Evolutionary conservation across 2,888 invertebrate species (phyloP), one percentile per base, ranked within the genome.

Genomic region (Apamea sordens): DNA sequence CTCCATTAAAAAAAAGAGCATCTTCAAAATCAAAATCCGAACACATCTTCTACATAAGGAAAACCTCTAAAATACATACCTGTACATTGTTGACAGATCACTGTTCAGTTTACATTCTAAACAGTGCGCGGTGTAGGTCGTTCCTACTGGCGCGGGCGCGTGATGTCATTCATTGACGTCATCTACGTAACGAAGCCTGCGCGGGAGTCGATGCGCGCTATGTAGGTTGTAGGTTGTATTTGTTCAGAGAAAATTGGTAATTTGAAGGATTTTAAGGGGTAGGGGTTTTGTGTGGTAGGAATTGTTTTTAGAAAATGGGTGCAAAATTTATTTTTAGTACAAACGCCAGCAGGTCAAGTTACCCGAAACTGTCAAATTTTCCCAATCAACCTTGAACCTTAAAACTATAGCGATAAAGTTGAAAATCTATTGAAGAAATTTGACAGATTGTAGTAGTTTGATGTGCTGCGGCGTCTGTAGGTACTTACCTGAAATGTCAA

Each of bases 151-250:
- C 71, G 70, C 70, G 50, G n/a, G 53, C 68, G 61, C 74, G 80
- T 90, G 90, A 90, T 90, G 90, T 90, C 90, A 90, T 47, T 15
- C n/a, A n/a, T 0, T 90, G 80, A 86, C 90, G 89, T 90, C 90
- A 90, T 4, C 15, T 65, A 32, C 75, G 85, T 81, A 83, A 89
- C 63, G 69, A 76, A 76, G 64, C 68, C 68, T 82, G 86, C 85
- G 80, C 86, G 73, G 63, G 88, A 84, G 80, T 80, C 76, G 76
- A 71, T 79, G 56, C 7, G 65, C 73, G 75, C 32, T 59, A 79
- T 76, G 71, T 86, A 83, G 79, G 75, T 73, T 82, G 84, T 84
- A 24, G n/a, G 59, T 18, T 63, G 61, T 24, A 77, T 13, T 56
- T 28, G 47, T 44, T 63, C 0, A 47, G 44, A 64, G 63, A 36